Evolutionary conservation across 2,888 invertebrate species (phyloP).

Genomic region (Aphodius granarius): DNA sequence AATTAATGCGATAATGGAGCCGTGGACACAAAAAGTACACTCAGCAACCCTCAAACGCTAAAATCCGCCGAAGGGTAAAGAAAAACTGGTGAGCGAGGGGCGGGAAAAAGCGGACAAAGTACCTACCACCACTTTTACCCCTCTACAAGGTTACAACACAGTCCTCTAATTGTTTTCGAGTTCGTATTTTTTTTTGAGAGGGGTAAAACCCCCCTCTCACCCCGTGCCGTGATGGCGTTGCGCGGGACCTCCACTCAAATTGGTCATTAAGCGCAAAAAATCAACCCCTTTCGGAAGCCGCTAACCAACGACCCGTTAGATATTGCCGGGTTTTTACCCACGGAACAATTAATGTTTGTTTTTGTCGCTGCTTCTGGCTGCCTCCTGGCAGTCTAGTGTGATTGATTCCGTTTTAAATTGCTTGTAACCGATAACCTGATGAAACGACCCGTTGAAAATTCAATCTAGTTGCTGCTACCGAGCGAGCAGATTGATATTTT

Average conservation of each 20-base stretch:
- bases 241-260: background rate
- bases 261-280: background rate
- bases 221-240: too few species aligned
- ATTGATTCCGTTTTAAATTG: conserved; percentile 11
- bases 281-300: background rate
- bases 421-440: conserved; percentile 2
- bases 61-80: background rate
- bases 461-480: background rate
- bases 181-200: background rate
- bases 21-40: background rate
- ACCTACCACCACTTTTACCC: background rate
- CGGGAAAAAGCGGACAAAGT: background rate
- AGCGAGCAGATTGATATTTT: background rate
- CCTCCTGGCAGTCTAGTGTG: conserved; percentile 2
- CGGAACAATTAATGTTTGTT: conserved; percentile 1
- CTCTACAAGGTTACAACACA: background rate
- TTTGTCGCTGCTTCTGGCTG: background rate
- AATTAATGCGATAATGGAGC: background rate
- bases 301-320: background rate
- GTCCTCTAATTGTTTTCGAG: background rate
- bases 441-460: conserved; percentile 4
- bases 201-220: too few species aligned
- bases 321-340: background rate
- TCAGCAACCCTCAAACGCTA: background rate
- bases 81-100: background rate